Evolutionary conservation across 37 sponge, comb jelly and placozoan genomes (phyloP), one percentile per base, ranked within the genome.

Genomic region (Crambe crambe): DNA sequence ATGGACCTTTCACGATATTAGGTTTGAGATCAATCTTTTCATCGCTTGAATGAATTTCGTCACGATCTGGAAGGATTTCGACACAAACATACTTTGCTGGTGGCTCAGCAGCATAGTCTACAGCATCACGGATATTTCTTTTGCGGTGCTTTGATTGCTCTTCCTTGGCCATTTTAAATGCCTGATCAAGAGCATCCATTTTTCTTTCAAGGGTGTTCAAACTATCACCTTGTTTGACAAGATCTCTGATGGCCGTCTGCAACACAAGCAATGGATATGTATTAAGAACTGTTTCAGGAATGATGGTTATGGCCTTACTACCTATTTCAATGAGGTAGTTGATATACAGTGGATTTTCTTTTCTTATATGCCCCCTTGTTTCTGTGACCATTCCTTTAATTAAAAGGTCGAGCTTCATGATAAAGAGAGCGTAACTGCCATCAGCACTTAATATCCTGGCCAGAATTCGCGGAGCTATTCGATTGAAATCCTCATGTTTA

Each of bases 1-100:
- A 95, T 29, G 35, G 58, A 26, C 90, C 91, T 2, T 57, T 42
- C 0, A 77, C 30, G 10, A 83, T 70, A 64, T 87, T 94, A 2
- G 88, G 64, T 36, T 88, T 76, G 37, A 88, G 67, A 54, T 56
- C 78, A 29, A 79, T 78, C 36, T 77, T 71, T 5, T 8, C 12
- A 36, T 2, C 68, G 1, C 9, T 6, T 9, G 37, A 68, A 22
- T 60, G 2, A 25, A 25, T 3, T 57, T 91, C 83, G 20, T 82
- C 70, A 1, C 30, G 34, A 25, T 30, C 8, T 12, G 87, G 91
- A 4, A 91, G 57, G 30, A 83, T 54, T 4, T 56, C 60, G 8
- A 90, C 22, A 56, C 22, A 10, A 0, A 74, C 36, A 31, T 74
- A 80, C 29, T 79, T 31, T 21, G 73, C 43, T 37, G 71, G 37